These are phyloP conservation scores for Diuraphis noxia DNA, from an alignment of 1,140 invertebrate species.

Conservation along the genomic window DNA sequence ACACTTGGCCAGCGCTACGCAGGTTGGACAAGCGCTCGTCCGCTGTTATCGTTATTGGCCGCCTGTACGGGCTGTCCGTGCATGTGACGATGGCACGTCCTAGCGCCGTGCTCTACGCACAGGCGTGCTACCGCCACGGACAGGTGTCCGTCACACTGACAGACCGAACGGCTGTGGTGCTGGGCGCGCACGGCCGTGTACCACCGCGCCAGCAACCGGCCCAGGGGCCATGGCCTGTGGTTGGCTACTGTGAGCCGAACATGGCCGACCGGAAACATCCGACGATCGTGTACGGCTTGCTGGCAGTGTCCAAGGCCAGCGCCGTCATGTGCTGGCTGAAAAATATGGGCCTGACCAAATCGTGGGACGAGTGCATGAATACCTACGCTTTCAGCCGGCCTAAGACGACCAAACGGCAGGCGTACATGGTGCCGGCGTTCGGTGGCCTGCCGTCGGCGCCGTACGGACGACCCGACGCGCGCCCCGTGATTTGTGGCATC, in stretches of 20 bases:
- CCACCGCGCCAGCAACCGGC: neutral
- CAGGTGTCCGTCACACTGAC: neutral
- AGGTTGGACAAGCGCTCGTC: neutral
- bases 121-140: neutral
- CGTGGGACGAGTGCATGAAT: neutral
- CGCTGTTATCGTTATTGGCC: neutral
- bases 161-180: neutral
- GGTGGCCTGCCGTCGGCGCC: neutral
- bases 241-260: neutral
- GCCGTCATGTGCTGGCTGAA: neutral
- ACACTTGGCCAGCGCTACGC: neutral
- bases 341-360: neutral
- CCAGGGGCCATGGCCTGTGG: neutral
- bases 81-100: neutral
- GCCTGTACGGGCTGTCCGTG: neutral
- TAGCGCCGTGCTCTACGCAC: neutral
- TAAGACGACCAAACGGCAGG: too few species aligned
- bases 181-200: neutral
- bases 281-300: neutral
- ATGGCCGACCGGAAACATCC: neutral
- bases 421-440: neutral
- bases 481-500: constrained; percentile 29
- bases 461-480: neutral
- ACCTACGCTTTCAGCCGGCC: neutral
- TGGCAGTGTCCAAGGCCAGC: neutral